A percentile compares a stretch with the other conserved stretches of the same genome.
Evolutionary conservation across 1,140 invertebrate genomes (phyloP).

Genomic region (Drosophila repletoides): DNA sequence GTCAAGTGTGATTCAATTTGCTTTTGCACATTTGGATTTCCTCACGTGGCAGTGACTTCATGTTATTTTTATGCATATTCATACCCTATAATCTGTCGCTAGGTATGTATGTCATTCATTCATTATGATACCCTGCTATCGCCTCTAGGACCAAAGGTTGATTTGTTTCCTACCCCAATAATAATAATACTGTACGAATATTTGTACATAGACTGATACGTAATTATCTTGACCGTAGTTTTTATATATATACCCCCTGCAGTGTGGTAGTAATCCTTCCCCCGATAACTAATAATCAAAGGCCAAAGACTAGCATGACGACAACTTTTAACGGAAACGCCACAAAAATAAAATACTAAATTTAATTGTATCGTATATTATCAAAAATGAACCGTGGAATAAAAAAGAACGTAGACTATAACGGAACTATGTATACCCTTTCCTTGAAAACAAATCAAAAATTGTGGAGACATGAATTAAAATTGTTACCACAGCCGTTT

Average conservation of each 20-base stretch:
- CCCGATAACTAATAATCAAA: background rate
- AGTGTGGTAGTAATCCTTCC: too few species aligned
- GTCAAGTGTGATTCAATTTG: constrained; percentile 18
- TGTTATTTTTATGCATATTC: background rate
- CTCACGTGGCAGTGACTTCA: background rate
- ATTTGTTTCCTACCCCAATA: constrained; percentile 8
- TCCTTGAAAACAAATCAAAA: background rate
- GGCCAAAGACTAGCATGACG: background rate
- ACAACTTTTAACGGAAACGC: background rate
- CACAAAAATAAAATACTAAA: background rate
- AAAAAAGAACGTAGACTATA: background rate
- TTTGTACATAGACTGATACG: constrained; percentile 1
- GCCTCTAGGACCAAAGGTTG: background rate
- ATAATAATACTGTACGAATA: background rate
- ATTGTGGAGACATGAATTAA: too few species aligned
- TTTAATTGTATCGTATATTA: background rate
- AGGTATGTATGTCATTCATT: too few species aligned
- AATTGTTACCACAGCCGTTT: too few species aligned
- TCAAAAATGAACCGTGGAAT: background rate
- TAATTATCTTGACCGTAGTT: background rate
- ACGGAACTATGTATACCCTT: background rate
- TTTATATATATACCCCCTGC: too few species aligned
- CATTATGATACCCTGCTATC: too few species aligned
- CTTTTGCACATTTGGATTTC: background rate
- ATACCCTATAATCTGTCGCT: constrained; percentile 15